Base-by-base conservation (phyloP, 2,113 vertebrate genomes). In the Pica pica region DNA sequence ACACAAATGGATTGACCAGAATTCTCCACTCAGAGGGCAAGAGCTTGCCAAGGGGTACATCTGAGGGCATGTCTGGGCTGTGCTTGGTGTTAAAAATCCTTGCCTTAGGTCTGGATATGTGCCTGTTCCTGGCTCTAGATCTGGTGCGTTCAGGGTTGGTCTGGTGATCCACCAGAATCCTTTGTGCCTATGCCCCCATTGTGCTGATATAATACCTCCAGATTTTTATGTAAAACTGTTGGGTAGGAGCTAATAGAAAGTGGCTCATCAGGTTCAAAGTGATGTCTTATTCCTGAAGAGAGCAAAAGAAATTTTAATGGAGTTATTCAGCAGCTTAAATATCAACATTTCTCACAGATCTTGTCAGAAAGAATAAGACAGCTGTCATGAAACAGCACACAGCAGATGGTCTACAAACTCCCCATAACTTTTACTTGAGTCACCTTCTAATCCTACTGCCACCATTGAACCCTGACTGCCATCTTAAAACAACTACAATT, bases 121-220 rank as follows among this genome's bases (percentile, higher is more conserved):
- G 23, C 24, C 44, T 60, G 14, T 52, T 85, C 20, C 61, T 71
- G 41, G 23, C 33, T 82, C 17, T 26, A 41, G 16, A 73, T 59
- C 24, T 71, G 37, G 14, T 65, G 28, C 64, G 64, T 76, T 71
- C 53, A 28, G 35, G 22, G 17, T 28, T 52, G 17, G 1, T 84
- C 59, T 81, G 52, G 19, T 39, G 23, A 68, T 69, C 10, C 16
- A 41, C 22, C 55, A 55, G 47, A 57, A 81, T 59, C 23, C 22
- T 80, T 59, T 73, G 9, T 76, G 28, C 26, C 21, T 1, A 1
- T 47, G 79, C 4, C 21, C 4, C 0, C 4, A 5, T 10, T 35
- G 16, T 76, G 19, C 23, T 65, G 31, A 75, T 82, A 46, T 50
- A n/a, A 41, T 73, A 31, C 49, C 17, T 16, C 10, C 2, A 7